Evolutionary conservation across 1,140 invertebrate genomes (phyloP), one percentile per base, ranked within the genome.

Genomic region (Coptotermes formosanus): DNA sequence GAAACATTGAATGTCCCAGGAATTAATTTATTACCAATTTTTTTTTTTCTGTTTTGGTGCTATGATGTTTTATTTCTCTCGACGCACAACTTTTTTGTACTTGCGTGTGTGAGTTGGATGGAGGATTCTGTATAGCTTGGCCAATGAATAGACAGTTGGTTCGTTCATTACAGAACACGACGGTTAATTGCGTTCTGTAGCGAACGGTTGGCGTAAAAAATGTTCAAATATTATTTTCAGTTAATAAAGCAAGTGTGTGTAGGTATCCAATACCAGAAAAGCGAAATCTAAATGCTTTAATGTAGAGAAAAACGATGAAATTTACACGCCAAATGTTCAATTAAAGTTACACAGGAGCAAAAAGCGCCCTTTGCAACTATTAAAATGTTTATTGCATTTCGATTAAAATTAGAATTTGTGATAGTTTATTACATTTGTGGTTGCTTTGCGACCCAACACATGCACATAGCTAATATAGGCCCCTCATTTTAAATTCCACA

Each of bases 11-110:
- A 30, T 75, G 64, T 75, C 64, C 64, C n/a, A 75, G 25, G 64
- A 75, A 75, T 75, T 75, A 75, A 75, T 75, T 75, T 75, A 75
- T 75, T 75, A n/a, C 25, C 14, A 21, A 21, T 75, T 75, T 75
- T 75, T 75, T n/a, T 38, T 14, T n/a, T 3, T 75, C 52, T 55
- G 14, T 55, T 16, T 55, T 19, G 52, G 21, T 55, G 52, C 16
- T 19, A 4, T 21, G 52, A 21, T 55, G 19, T 55, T 55, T 55
- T 55, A n/a, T 75, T 0, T 75, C 64, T 30, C 30, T 75, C 64
- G 25, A 30, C 7, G 64, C 64, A 75, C n/a, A 8, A 4, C 64
- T 14, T 75, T 75, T 75, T 75, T 75, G 30, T 75, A 75, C n/a
- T 30, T 16, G 9, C 48, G 48, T 55, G 19, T 55, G 19, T n/a